phyloP scores from a whole-genome alignment of 2,113 vertebrate species.

The Tor tambroides region DNA sequence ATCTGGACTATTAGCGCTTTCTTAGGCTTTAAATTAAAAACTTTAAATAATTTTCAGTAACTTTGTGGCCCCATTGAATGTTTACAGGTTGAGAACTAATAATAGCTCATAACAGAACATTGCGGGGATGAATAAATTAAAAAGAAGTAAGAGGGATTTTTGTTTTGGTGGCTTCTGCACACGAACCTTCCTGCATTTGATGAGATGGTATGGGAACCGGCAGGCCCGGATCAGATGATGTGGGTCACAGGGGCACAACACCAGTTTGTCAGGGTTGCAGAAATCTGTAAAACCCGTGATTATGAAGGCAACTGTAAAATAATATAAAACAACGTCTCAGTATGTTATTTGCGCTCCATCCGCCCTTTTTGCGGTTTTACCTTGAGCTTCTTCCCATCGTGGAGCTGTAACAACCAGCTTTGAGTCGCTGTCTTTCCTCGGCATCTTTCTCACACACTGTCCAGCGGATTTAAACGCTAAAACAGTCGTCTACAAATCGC shows the following conservation, averaged over 20 bases:
- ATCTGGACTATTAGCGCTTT: background rate
- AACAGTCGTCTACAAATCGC: background rate
- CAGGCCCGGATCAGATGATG: constrained; percentile 84
- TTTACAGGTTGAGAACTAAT: background rate
- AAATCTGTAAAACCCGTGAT: constrained; percentile 35
- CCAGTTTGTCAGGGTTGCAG: constrained; percentile 82
- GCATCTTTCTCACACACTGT: background rate
- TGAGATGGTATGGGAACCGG: constrained; percentile 90
- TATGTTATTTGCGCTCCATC: background rate
- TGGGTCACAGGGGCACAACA: constrained; percentile 87
- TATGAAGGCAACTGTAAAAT: background rate
- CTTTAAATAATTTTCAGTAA: background rate
- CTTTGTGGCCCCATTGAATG: background rate
- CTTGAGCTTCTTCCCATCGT: constrained; percentile 51
- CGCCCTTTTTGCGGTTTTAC: background rate
- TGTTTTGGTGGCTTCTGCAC: background rate
- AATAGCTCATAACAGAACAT: background rate
- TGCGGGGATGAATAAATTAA: background rate
- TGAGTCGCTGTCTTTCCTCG: background rate
- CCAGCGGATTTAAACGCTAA: background rate
- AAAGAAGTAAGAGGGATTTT: background rate
- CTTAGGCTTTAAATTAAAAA: background rate
- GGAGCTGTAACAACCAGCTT: background rate
- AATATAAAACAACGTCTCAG: background rate
- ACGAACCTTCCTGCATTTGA: constrained; percentile 89